Conservation (phyloP, 2,113 vertebrate species). For the Lonchura striata region DNA sequence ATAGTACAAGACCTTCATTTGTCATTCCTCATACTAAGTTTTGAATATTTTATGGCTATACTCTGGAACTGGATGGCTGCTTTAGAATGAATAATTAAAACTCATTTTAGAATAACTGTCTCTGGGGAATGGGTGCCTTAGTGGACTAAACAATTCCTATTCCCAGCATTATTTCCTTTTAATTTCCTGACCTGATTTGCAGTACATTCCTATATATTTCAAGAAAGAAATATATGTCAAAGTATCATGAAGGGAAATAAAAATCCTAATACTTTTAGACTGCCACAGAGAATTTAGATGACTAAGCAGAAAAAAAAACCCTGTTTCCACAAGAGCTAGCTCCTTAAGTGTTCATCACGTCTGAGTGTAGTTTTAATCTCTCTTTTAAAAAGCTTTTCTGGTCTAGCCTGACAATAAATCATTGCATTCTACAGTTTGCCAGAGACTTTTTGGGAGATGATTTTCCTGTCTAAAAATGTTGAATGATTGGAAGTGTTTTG, state of each 20-base stretch:
- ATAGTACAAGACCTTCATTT: slow-evolving; percentile 26
- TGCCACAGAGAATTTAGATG: not conserved
- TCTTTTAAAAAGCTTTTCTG: not conserved
- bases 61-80: slow-evolving; percentile 11
- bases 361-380: not conserved
- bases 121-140: slow-evolving; percentile 32
- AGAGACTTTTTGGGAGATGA: not conserved
- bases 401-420: not conserved
- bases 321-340: not conserved
- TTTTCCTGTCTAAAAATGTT: not conserved
- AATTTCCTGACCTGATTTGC: slow-evolving; percentile 16
- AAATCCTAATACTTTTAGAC: not conserved
- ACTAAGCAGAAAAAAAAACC: not conserved
- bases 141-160: slow-evolving; percentile 33
- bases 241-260: not conserved
- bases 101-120: slow-evolving; percentile 35
- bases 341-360: not conserved
- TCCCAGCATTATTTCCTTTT: slow-evolving; percentile 12
- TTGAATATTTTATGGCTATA: slow-evolving; percentile 45
- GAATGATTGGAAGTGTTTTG: not conserved
- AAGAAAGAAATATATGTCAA: not conserved
- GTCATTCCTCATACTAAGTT: slow-evolving; percentile 33
- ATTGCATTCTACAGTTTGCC: not conserved
- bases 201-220: not conserved
- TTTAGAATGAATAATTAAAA: slow-evolving; percentile 58